Conservation (phyloP, 2,113 vertebrate genomes). For the Typhlomys cinereus region DNA sequence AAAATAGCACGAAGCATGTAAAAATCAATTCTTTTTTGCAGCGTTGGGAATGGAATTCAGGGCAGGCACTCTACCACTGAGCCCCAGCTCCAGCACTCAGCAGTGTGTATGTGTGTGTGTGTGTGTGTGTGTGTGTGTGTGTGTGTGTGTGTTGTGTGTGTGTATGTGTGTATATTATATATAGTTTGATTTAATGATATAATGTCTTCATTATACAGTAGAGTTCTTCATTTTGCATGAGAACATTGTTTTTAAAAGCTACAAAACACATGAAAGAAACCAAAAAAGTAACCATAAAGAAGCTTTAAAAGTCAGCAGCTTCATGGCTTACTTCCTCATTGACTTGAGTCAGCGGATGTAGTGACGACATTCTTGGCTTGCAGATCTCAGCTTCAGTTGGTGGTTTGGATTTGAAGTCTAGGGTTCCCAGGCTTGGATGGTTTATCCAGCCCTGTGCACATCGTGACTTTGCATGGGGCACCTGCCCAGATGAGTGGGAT, state of each 20-base stretch:
- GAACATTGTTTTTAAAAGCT: slow-evolving; percentile 1
- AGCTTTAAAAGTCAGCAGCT: background rate
- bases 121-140: too few relatives aligned
- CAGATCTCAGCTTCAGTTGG: background rate
- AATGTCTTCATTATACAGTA: background rate
- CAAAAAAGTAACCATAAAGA: background rate
- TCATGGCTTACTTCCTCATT: background rate
- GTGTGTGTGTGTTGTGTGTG: too few relatives aligned
- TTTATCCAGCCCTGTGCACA: background rate
- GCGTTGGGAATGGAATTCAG: background rate
- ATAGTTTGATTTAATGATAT: slow-evolving; percentile 6
- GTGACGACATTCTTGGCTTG: background rate
- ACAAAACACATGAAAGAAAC: background rate
- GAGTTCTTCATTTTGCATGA: background rate
- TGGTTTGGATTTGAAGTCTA: background rate
- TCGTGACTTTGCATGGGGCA: background rate
- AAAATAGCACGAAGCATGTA: background rate
- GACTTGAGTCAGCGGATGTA: background rate
- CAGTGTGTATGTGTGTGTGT: too few relatives aligned
- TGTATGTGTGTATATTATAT: too few relatives aligned
- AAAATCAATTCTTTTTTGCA: background rate
- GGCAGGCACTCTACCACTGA: background rate
- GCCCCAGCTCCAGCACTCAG: background rate
- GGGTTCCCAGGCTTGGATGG: background rate
- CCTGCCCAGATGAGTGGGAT: background rate